These are phyloP conservation scores for Nyctibius bracteatus DNA, from an alignment of 2,113 vertebrate genomes.

Conservation along the genomic window DNA sequence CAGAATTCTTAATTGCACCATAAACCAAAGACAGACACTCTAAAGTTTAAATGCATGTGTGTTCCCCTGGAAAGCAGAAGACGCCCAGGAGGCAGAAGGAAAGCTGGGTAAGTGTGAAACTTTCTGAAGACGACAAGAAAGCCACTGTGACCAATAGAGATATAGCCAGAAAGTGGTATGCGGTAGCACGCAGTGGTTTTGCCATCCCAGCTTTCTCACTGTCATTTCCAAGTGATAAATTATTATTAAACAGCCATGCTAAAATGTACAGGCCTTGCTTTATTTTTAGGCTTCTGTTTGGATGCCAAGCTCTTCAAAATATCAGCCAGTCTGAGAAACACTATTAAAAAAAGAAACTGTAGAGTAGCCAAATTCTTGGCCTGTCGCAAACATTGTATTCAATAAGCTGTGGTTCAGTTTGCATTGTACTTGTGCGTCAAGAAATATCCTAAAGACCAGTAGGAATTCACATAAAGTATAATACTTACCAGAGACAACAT, in stretches of 20 bases:
- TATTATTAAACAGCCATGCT: background rate
- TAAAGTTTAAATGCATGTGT: background rate
- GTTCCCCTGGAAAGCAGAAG: background rate
- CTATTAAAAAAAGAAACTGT: background rate
- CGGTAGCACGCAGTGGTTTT: background rate
- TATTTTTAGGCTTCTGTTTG: conserved; percentile 11
- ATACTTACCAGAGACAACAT: background rate
- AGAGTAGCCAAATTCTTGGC: conserved; percentile 9
- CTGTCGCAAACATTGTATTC: background rate
- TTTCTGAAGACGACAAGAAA: background rate
- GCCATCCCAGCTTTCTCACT: background rate
- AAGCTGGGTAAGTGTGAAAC: background rate
- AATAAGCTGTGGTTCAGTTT: background rate
- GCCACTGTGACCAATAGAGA: background rate
- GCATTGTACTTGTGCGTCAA: background rate
- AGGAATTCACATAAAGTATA: background rate
- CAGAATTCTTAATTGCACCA: background rate
- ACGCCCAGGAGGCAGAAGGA: background rate
- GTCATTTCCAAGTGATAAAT: background rate
- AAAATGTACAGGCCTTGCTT: background rate
- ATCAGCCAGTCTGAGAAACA: background rate
- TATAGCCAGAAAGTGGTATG: background rate
- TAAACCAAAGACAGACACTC: background rate
- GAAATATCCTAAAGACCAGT: background rate
- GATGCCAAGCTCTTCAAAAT: background rate